These are phyloP conservation scores for Anthophora plumipes DNA, from an alignment of 2,888 invertebrate genomes.

Conservation along the genomic window DNA sequence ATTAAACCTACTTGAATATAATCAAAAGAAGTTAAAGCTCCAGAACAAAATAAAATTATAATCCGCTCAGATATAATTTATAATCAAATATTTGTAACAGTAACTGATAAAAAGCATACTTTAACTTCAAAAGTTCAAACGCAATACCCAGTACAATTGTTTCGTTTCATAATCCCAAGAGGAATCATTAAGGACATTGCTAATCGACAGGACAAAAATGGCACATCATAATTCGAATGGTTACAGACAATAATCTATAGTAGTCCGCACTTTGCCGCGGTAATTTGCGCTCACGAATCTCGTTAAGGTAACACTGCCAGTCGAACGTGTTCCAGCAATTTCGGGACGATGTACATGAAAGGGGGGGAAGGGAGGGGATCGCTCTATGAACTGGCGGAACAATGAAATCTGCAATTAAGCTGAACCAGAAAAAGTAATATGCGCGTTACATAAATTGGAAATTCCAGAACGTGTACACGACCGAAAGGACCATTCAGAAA, in stretches of 20 bases:
- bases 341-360: slow-evolving; percentile 21
- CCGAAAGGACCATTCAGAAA: slow-evolving; percentile 26
- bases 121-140: not conserved
- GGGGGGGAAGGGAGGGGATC: too few species aligned
- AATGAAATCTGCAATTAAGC: slow-evolving; percentile 51
- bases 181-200: slow-evolving; percentile 1
- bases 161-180: not conserved
- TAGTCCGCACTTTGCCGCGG: slow-evolving; percentile 69
- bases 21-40: too few species aligned
- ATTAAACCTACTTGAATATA: too few species aligned
- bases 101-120: not conserved
- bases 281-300: slow-evolving; percentile 76
- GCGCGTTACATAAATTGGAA: slow-evolving; percentile 48
- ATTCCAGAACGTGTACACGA: slow-evolving; percentile 32
- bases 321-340: slow-evolving; percentile 39
- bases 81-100: too few species aligned
- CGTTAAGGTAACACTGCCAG: slow-evolving; percentile 71
- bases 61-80: too few species aligned
- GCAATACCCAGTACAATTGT: not conserved
- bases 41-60: too few species aligned
- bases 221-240: slow-evolving; percentile 15
- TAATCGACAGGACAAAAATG: slow-evolving; percentile 31
- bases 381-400: slow-evolving; percentile 44
- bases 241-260: slow-evolving; percentile 61
- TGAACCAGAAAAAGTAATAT: slow-evolving; percentile 37